Evolutionary conservation across 1,140 invertebrate species (phyloP).

Genomic region (Chionoecetes opilio): DNA sequence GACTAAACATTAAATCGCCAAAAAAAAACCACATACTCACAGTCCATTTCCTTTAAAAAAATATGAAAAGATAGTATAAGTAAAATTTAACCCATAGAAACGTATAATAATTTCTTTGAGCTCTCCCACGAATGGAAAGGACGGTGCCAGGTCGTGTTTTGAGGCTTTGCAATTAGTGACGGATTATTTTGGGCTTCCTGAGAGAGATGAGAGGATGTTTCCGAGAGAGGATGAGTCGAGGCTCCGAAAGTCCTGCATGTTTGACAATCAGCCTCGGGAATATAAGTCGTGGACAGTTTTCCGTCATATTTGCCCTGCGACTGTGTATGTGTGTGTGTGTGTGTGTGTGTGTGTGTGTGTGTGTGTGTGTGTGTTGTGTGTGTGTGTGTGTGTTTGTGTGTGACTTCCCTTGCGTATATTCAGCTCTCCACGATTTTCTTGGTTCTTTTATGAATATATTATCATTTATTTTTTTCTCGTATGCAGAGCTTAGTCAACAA

Average conservation of each 20-base stretch:
- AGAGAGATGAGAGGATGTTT: background rate
- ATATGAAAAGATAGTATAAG: no score
- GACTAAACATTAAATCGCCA: no score
- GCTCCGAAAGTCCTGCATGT: background rate
- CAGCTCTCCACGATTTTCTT: background rate
- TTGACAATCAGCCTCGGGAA: background rate
- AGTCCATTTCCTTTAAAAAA: no score
- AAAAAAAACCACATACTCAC: no score
- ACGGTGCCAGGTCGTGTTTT: background rate
- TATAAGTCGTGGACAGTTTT: background rate
- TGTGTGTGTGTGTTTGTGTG: background rate
- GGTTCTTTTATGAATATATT: background rate
- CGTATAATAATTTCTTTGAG: no score
- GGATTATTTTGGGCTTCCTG: background rate
- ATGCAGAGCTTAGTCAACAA: background rate
- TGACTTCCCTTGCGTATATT: background rate
- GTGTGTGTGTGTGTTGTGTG: background rate
- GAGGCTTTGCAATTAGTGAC: conserved; percentile 4
- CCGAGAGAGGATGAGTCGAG: background rate
- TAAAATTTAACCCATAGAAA: no score
- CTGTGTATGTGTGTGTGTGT: no score
- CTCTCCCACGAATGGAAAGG: background rate
- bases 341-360: no score
- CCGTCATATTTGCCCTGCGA: no score
- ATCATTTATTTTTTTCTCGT: background rate